These are phyloP conservation scores for Acronicta leporina DNA, from an alignment of 2,888 invertebrate species.

Conservation along the genomic window DNA sequence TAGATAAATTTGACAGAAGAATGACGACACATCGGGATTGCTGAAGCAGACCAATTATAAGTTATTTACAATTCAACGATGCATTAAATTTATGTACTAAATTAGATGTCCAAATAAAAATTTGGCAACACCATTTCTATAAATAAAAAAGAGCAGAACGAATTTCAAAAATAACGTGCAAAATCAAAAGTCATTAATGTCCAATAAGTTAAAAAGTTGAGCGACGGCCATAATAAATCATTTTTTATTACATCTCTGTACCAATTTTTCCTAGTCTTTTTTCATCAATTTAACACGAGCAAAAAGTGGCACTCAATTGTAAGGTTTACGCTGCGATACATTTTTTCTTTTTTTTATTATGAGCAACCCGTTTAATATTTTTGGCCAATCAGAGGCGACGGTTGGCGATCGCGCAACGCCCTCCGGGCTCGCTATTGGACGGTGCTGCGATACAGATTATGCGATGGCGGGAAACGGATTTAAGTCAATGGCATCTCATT, in stretches of 20 bases:
- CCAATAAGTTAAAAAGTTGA: conserved; percentile 88
- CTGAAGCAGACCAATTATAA: conserved; percentile 48
- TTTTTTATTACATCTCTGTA: conserved; percentile 86
- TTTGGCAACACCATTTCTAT: conserved; percentile 66
- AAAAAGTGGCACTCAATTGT: conserved; percentile 88
- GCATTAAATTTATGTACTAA: conserved; percentile 64
- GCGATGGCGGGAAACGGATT: conserved; percentile 87
- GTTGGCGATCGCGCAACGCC: conserved; percentile 77
- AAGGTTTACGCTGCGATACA: conserved; percentile 77
- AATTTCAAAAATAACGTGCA: conserved; percentile 75
- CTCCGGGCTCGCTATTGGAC: conserved; percentile 79
- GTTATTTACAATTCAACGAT: conserved; percentile 54
- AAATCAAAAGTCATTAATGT: conserved; percentile 88
- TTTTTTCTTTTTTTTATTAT: conserved; percentile 77
- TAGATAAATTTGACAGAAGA: conserved; percentile 47
- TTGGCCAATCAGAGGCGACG: conserved; percentile 76
- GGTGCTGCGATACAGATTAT: conserved; percentile 78
- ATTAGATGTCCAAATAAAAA: conserved; percentile 64
- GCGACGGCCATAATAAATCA: conserved; percentile 85
- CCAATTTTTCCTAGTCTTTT: conserved; percentile 85
- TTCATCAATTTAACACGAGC: conserved; percentile 88
- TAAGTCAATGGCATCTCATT: conserved; percentile 86
- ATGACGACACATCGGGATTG: conserved; percentile 20
- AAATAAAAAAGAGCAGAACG: conserved; percentile 65
- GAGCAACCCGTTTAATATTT: conserved; percentile 85